Evolutionary conservation across 2,797 vertebrate genomes (phyloP).

Genomic region (Enteromius anoplus): DNA sequence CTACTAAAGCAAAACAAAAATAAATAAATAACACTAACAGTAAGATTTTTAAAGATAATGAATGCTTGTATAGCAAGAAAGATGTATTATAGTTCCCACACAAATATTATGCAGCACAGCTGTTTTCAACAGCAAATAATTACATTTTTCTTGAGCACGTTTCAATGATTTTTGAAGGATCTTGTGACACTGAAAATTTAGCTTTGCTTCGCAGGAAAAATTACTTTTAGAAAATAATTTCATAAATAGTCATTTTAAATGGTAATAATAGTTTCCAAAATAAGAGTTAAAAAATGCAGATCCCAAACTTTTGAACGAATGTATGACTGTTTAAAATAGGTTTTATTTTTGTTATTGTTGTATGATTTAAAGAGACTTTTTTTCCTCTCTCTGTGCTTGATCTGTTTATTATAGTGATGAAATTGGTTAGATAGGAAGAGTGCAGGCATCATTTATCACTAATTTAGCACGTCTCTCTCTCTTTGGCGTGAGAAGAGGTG

Average conservation of each 20-base stretch:
- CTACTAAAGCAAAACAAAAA: no score
- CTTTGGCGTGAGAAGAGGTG: conserved; percentile 19
- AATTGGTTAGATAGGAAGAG: background rate
- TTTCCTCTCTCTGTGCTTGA: background rate
- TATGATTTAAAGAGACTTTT: background rate
- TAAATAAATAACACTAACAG: no score
- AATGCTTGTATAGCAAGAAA: no score
- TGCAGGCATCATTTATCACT: conserved; percentile 17
- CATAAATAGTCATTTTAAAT: background rate
- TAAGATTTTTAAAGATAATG: no score
- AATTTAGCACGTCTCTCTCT: conserved; percentile 1
- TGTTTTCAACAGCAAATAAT: no score
- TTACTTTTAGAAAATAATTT: no score
- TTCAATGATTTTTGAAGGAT: no score
- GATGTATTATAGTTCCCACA: no score
- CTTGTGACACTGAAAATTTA: no score
- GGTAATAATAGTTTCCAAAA: background rate
- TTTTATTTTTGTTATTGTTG: background rate
- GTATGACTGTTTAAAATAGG: background rate
- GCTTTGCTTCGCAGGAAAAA: no score
- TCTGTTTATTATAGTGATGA: conserved; percentile 21
- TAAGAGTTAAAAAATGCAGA: background rate
- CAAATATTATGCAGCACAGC: no score
- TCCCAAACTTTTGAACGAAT: background rate
- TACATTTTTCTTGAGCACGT: no score